These are phyloP conservation scores for Myotis planiceps DNA, from an alignment of 2,797 vertebrate genomes.

Conservation along the genomic window DNA sequence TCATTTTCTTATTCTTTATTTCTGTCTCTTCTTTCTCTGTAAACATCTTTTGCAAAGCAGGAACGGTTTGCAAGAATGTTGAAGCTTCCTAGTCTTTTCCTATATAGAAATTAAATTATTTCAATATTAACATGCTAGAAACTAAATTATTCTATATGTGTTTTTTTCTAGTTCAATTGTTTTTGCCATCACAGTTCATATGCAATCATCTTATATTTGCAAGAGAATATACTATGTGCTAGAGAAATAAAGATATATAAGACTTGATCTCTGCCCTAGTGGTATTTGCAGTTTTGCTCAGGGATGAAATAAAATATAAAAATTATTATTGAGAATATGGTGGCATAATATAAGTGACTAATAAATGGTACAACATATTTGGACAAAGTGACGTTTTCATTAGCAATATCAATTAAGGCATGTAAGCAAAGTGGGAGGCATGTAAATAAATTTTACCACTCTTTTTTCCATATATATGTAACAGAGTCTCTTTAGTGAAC, in stretches of 20 bases:
- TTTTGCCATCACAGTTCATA: background rate
- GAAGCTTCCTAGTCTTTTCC: background rate
- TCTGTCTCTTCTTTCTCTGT: background rate
- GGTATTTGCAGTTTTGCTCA: background rate
- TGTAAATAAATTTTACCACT: background rate
- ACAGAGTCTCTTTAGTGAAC: background rate
- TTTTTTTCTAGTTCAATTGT: background rate
- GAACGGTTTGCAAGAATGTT: background rate
- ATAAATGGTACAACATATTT: background rate
- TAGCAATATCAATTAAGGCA: background rate
- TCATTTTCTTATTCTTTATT: background rate
- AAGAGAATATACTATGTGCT: background rate
- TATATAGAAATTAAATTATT: background rate
- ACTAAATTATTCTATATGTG: background rate
- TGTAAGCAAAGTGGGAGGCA: background rate
- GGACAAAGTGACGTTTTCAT: background rate
- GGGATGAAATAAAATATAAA: background rate
- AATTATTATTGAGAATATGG: background rate
- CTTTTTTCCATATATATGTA: background rate
- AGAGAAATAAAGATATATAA: background rate
- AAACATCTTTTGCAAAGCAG: background rate
- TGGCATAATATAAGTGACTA: background rate
- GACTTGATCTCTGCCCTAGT: background rate
- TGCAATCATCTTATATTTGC: background rate
- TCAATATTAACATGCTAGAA: background rate